Evolutionary conservation across 2,888 invertebrate genomes (phyloP).

Genomic region (Trachelus tabidus): DNA sequence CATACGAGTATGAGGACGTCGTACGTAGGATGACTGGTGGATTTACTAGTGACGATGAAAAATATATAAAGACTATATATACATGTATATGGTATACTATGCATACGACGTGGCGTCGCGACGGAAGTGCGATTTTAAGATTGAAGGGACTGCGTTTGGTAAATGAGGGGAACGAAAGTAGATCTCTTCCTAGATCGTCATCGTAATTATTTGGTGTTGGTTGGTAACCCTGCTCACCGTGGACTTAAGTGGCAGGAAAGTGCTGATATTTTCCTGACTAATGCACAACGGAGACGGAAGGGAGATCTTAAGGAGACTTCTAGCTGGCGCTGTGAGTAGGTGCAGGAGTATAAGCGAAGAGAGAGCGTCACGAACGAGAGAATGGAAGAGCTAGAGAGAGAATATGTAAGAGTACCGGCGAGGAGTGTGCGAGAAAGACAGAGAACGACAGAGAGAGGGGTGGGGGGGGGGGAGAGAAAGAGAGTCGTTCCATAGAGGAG

Average conservation of each 20-base stretch:
- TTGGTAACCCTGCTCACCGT: background rate
- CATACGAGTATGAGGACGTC: background rate
- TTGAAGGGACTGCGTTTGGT: background rate
- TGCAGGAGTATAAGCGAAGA: background rate
- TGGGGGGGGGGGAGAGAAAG: background rate
- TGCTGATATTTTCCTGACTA: slow-evolving; percentile 9
- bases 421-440: slow-evolving; percentile 2
- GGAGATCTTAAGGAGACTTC: background rate
- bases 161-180: background rate
- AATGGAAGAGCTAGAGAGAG: background rate
- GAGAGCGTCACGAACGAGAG: background rate
- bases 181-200: background rate
- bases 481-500: slow-evolving; percentile 2
- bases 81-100: background rate
- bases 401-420: background rate
- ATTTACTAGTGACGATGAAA: background rate
- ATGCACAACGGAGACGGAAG: slow-evolving; percentile 9
- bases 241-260: background rate
- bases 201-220: background rate
- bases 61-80: background rate
- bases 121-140: background rate
- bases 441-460: slow-evolving; percentile 4
- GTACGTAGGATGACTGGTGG: background rate
- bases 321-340: background rate
- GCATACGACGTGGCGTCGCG: background rate